Base-by-base conservation (phyloP, 2,888 invertebrate species). In the Villa cingulata region DNA sequence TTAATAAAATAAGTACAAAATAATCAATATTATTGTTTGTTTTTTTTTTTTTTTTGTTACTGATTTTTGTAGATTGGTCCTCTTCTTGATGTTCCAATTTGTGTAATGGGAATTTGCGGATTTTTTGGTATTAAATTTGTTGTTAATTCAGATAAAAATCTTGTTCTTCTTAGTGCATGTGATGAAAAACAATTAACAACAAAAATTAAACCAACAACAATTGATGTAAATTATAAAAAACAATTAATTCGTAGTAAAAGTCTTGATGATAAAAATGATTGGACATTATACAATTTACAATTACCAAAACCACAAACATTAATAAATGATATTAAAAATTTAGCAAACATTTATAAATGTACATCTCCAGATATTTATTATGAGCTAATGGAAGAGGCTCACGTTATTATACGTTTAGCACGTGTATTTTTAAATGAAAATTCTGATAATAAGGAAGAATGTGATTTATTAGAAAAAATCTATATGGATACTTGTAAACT, bases 221-320 rank as follows among this genome's bases (percentile, higher is more conserved):
- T 37, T 12, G 41, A 39, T 23, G 36, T 17, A 12, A 19, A 37
- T 12, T 34, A 41, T n/a, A 20, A 29, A 20, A 34, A 17, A 15
- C 14, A 39, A 7, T 23, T 37, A 16, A 47, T 38, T 17, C 29
- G 23, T 2, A 45, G 37, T 23, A 38, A 41, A 10, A 40, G 17
- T 4, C 37, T 48, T 19, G 37, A 37, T 19, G 39, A n/a, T 2
- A 42, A 42, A 7, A 46, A 39, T 15, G 73, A 71, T 48, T 82
- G 84, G 80, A 85, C 85, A 1, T 65, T 85, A n/a, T 86, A 86
- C 61, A 79, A 78, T 23, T 63, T 87, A 41, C 76, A 76, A 54
- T 65, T 81, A 48, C 83, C 83, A 1, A 71, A 72, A 19, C 72
- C 80, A 12, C 75, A 76, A 47, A 75, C 75, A 50, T 67, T 85